Percentiles rank a stretch among this genome's conserved stretches.
phyloP scores from a whole-genome alignment of 2,113 vertebrate genomes.

The Mystacornis crossleyi region DNA sequence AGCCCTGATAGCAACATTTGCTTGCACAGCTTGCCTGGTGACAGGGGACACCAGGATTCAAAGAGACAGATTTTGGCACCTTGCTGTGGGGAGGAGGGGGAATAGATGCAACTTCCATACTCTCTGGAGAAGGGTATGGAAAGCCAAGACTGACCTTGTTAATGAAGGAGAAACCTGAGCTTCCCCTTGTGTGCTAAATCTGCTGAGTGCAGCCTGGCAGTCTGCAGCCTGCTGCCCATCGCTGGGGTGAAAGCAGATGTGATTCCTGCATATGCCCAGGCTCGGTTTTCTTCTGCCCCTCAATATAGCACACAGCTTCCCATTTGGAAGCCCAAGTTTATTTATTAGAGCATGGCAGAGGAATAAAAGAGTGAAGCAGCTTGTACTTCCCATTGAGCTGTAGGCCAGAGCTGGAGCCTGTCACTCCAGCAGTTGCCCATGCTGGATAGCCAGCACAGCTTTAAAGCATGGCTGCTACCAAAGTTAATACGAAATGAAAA shows the following conservation, averaged over 20 bases:
- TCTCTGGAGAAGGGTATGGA: not conserved
- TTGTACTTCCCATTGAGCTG: not conserved
- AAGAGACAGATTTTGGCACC: not conserved
- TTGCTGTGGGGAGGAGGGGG: not conserved
- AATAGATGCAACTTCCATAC: not conserved
- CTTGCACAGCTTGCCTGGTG: not conserved
- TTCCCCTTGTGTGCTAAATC: not conserved
- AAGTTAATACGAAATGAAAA: not conserved
- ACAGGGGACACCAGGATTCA: not conserved
- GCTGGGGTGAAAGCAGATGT: not conserved
- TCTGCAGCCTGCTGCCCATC: not conserved
- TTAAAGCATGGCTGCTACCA: not conserved
- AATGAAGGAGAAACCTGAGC: not conserved
- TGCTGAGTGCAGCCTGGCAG: rapidly evolving
- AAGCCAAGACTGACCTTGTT: not conserved
- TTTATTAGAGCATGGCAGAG: not conserved
- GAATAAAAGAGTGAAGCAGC: not conserved
- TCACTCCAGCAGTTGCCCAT: rapidly evolving
- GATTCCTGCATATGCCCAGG: no score
- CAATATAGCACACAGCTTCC: not conserved
- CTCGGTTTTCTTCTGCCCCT: not conserved
- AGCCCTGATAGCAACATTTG: rapidly evolving
- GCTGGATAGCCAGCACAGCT: not conserved
- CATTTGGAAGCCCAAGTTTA: not conserved
- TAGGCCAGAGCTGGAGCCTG: not conserved